phyloP scores from a whole-genome alignment of 2,888 invertebrate species.

The Patella pellucida region DNA sequence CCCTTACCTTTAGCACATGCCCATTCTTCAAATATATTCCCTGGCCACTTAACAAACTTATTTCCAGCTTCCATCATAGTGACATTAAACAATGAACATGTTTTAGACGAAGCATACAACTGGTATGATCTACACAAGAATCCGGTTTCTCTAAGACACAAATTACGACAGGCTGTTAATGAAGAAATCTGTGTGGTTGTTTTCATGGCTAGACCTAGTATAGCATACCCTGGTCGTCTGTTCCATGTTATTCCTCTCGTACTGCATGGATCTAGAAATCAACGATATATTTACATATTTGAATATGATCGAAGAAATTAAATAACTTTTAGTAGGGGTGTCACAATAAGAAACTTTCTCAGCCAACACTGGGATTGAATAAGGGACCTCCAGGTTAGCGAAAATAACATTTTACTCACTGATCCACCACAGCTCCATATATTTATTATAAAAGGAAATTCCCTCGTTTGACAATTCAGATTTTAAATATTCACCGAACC shows the following conservation, averaged over 20 bases:
- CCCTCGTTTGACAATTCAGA: no score
- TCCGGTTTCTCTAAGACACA: constrained; percentile 41
- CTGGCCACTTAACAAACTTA: constrained; percentile 41
- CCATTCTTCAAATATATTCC: constrained; percentile 49
- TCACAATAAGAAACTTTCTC: background rate
- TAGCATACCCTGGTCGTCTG: constrained; percentile 38
- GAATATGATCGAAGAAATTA: background rate
- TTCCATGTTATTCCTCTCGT: constrained; percentile 38
- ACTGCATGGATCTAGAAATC: constrained; percentile 45
- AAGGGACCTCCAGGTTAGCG: no score
- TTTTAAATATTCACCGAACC: no score
- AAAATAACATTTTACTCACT: no score
- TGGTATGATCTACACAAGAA: constrained; percentile 47
- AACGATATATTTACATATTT: background rate
- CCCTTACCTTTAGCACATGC: constrained; percentile 37
- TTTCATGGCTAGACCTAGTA: constrained; percentile 30
- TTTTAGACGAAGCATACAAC: constrained; percentile 29
- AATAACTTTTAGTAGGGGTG: background rate
- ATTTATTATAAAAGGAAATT: background rate
- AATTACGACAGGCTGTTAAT: constrained; percentile 36
- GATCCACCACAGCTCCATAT: background rate
- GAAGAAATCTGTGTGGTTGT: constrained; percentile 25
- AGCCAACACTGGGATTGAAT: no score
- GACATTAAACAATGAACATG: constrained; percentile 39
- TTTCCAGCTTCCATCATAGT: constrained; percentile 25